Conservation (phyloP, 2,888 invertebrate genomes). For the Leptothorax acervorum region DNA sequence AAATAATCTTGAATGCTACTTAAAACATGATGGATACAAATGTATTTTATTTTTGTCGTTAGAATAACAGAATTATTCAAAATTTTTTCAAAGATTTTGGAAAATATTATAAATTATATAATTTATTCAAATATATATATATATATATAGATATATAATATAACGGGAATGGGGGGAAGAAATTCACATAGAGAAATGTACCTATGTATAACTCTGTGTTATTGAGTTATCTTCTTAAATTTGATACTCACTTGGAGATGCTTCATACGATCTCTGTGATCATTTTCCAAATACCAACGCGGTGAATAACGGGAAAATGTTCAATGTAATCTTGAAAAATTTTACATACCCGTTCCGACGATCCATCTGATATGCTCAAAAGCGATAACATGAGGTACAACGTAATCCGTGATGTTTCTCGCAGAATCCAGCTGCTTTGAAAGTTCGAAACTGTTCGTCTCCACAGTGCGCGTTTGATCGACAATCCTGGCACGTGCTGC, state of each 20-base stretch:
- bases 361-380: constrained; percentile 90
- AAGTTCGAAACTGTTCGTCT: constrained; percentile 88
- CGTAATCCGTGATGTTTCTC: constrained; percentile 74
- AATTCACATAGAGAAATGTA: neutral
- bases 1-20: neutral
- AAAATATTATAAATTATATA: too few species aligned
- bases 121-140: too few species aligned
- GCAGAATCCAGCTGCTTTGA: constrained; percentile 85
- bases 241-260: neutral
- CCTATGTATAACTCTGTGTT: neutral
- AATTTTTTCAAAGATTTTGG: neutral
- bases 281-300: constrained; percentile 17
- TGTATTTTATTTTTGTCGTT: neutral
- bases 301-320: constrained; percentile 20
- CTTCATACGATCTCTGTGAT: neutral
- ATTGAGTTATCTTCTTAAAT: constrained; percentile 19
- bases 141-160: too few species aligned
- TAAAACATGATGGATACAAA: neutral
- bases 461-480: constrained; percentile 87
- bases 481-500: constrained; percentile 87
- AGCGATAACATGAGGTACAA: constrained; percentile 84
- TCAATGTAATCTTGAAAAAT: constrained; percentile 35
- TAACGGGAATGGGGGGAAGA: neutral
- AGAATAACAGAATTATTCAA: neutral
- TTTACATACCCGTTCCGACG: constrained; percentile 87